These are phyloP conservation scores for Microtus ochrogaster DNA, from an alignment of 2,113 vertebrate species.

Conservation along the genomic window DNA sequence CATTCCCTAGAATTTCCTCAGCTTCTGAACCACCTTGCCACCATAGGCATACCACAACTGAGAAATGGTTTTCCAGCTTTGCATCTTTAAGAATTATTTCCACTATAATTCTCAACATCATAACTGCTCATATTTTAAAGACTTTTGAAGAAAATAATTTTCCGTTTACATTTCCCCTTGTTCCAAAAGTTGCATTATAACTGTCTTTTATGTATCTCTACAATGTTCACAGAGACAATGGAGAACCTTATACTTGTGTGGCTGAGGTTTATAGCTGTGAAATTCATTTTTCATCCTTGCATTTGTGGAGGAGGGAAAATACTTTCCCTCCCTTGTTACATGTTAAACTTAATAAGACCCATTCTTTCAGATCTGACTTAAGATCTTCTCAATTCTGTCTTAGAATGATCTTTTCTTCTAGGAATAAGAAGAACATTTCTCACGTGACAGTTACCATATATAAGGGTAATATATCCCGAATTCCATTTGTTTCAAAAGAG, in stretches of 20 bases:
- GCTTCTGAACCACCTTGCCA: not conserved
- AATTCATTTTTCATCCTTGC: constrained; percentile 8
- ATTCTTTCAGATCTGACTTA: not conserved
- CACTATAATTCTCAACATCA: not conserved
- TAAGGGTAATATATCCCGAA: not conserved
- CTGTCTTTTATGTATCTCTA: not conserved
- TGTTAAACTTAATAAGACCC: not conserved
- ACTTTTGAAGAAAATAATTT: not conserved
- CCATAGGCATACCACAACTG: not conserved
- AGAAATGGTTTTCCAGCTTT: not conserved
- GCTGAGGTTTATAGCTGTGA: not conserved
- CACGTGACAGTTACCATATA: not conserved
- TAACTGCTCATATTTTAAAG: constrained; percentile 4
- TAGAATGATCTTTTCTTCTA: not conserved
- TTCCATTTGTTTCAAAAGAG: not conserved
- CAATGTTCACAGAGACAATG: not conserved
- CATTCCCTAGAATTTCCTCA: not conserved
- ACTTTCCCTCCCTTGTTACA: not conserved
- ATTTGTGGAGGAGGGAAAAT: not conserved
- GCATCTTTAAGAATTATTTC: not conserved
- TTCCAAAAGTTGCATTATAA: not conserved
- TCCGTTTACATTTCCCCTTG: not conserved
- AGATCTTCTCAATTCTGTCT: not conserved
- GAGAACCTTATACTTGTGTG: not conserved
- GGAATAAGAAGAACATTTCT: not conserved